Evolutionary conservation across 2,797 vertebrate species (phyloP).

Genomic region (Eulemur mongoz): DNA sequence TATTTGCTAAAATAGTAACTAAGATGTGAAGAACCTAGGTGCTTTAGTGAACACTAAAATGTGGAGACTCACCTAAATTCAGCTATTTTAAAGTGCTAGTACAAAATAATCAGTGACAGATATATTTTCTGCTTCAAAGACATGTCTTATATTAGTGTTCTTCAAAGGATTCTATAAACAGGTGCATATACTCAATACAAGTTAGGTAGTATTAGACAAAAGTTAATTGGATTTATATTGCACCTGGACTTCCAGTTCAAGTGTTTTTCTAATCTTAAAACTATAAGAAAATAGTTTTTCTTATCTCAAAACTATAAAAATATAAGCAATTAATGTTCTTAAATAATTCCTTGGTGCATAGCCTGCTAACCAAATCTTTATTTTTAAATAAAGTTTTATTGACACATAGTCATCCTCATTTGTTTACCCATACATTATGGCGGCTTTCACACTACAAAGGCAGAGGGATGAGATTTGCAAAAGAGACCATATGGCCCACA

Average conservation of each 20-base stretch:
- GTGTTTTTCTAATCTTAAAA: not conserved
- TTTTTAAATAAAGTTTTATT: not conserved
- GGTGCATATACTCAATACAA: not conserved
- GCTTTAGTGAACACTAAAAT: not conserved
- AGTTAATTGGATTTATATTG: not conserved
- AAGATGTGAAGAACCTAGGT: not conserved
- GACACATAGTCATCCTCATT: not conserved
- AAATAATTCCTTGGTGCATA: not conserved
- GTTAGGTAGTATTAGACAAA: not conserved
- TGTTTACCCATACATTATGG: not conserved
- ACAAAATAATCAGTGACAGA: not conserved
- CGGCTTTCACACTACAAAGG: not conserved
- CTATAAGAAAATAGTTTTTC: conserved; percentile 28
- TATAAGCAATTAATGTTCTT: conserved; percentile 53
- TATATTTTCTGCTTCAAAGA: not conserved
- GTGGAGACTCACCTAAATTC: not conserved
- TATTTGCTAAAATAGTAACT: not conserved
- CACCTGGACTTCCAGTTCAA: not conserved
- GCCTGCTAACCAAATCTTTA: not conserved
- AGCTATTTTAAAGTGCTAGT: not conserved
- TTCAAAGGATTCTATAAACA: not conserved
- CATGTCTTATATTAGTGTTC: not conserved
- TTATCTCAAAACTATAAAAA: not conserved
- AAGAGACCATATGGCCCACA: not conserved
- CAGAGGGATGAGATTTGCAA: not conserved